Conservation (phyloP, 2,888 invertebrate genomes). For the Heliothis peltigera region DNA sequence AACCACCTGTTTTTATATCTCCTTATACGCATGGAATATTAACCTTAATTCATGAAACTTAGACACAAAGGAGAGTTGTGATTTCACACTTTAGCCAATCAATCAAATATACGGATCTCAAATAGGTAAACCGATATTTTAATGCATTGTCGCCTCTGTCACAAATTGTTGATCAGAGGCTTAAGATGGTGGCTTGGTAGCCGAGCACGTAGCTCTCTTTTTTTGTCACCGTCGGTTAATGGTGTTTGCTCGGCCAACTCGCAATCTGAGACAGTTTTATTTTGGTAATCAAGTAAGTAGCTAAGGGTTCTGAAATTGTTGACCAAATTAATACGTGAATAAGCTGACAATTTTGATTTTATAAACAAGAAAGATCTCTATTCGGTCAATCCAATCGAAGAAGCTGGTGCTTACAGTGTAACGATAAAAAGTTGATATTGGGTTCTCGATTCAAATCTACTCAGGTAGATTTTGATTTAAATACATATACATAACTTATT, state of each 20-base stretch:
- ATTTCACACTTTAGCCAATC: background rate
- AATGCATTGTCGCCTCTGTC: constrained; percentile 55
- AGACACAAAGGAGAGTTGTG: no score
- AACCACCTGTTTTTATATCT: no score
- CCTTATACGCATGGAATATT: no score
- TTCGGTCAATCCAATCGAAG: background rate
- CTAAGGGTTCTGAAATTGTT: constrained; percentile 29
- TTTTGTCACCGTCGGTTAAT: constrained; percentile 71
- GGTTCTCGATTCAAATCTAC: no score
- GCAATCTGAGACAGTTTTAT: constrained; percentile 73
- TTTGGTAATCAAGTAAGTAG: constrained; percentile 56
- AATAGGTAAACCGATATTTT: constrained; percentile 32
- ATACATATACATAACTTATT: no score
- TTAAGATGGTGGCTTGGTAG: constrained; percentile 58
- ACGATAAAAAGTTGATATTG: no score
- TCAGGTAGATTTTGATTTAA: no score
- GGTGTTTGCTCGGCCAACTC: constrained; percentile 68
- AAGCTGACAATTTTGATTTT: no score
- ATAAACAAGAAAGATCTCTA: no score
- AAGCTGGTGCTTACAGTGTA: no score
- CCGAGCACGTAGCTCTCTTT: constrained; percentile 63
- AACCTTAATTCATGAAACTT: no score
- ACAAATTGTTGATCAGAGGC: constrained; percentile 47
- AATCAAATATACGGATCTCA: background rate
- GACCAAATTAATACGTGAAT: background rate